These are phyloP conservation scores for Acholoe squamosa DNA, from an alignment of 2,888 invertebrate species.

Conservation along the genomic window DNA sequence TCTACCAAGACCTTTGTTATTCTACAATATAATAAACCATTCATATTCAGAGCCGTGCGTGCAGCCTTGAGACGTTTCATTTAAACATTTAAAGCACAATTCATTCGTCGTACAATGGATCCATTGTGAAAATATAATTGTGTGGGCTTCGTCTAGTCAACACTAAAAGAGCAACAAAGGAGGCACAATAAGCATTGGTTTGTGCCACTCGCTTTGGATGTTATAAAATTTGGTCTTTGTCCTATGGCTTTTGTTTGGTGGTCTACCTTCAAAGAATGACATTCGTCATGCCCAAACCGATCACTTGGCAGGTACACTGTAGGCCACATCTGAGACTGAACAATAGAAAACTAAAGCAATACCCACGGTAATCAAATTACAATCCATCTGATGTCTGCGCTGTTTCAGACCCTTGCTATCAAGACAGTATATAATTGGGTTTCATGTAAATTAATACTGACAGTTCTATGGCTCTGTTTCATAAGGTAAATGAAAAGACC, in stretches of 20 bases:
- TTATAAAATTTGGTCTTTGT: not conserved
- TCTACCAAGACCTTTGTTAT: not conserved
- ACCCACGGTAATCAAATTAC: not conserved
- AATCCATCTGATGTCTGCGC: not conserved
- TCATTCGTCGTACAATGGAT: not conserved
- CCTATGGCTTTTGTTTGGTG: not conserved
- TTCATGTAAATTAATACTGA: no score
- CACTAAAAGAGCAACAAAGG: not conserved
- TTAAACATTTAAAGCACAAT: slow-evolving; percentile 36
- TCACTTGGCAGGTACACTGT: not conserved
- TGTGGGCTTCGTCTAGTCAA: not conserved
- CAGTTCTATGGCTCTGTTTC: no score
- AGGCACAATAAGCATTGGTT: not conserved
- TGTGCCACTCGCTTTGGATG: not conserved
- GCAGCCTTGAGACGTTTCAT: slow-evolving; percentile 25
- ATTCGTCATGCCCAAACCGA: not conserved
- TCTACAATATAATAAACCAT: not conserved
- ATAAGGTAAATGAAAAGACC: no score
- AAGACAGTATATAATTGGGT: no score
- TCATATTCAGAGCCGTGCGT: not conserved
- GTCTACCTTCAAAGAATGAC: slow-evolving; percentile 11
- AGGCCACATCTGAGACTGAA: not conserved
- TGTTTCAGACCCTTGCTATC: not conserved
- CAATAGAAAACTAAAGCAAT: not conserved
- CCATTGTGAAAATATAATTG: slow-evolving; percentile 9